A percentile compares a stretch with the other conserved stretches of the same genome.
Evolutionary conservation across 2,113 vertebrate genomes (phyloP).

Genomic region (Myocastor coypus): DNA sequence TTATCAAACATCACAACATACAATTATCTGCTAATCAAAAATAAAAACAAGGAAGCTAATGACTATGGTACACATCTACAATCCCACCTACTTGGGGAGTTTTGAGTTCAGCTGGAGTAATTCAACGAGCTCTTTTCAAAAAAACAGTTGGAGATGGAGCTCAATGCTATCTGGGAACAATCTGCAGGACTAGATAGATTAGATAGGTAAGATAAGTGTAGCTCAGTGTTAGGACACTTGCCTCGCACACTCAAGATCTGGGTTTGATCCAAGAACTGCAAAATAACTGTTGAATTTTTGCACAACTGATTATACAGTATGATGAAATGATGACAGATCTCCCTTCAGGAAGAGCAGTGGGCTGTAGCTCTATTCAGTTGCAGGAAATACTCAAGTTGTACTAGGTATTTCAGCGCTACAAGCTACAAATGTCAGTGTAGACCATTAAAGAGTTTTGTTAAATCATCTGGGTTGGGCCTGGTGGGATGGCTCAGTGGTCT

Average conservation of each 20-base stretch:
- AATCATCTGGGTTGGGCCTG: no score
- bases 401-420: not conserved
- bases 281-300: not conserved
- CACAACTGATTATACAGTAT: not conserved
- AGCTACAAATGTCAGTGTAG: not conserved
- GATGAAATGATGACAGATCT: not conserved
- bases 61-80: not conserved
- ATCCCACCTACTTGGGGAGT: not conserved
- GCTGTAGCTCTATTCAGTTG: not conserved
- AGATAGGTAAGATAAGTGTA: not conserved
- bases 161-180: not conserved
- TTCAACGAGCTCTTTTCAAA: not conserved
- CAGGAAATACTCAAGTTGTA: not conserved
- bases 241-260: not conserved
- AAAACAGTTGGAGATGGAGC: not conserved
- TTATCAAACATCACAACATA: not conserved
- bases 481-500: no score
- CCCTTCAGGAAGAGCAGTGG: not conserved
- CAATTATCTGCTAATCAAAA: not conserved
- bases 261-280: not conserved
- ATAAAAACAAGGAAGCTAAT: not conserved
- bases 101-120: not conserved
- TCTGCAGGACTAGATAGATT: not conserved
- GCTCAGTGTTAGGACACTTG: not conserved
- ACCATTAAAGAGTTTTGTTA: no score